Conservation (phyloP, 1,140 invertebrate genomes). For the Radopholus similis region DNA sequence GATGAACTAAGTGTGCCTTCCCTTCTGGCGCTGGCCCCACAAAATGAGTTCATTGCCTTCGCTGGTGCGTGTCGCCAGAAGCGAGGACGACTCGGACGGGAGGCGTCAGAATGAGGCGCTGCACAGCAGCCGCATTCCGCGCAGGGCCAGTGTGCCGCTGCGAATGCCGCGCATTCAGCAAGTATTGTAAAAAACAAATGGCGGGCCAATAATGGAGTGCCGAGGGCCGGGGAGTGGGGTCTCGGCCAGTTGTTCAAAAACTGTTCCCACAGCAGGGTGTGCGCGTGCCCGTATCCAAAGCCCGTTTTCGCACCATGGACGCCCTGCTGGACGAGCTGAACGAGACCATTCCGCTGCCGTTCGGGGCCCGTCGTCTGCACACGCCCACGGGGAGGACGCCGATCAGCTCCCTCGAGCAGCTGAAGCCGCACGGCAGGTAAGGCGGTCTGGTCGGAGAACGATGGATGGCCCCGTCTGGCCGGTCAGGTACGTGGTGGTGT, state of each 20-base stretch:
- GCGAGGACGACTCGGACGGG: neutral
- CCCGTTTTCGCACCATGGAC: slow-evolving; percentile 56
- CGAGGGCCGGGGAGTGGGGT: neutral
- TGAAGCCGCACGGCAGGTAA: slow-evolving; percentile 57
- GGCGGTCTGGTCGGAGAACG: neutral
- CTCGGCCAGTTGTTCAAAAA: neutral
- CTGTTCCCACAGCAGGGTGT: slow-evolving; percentile 42
- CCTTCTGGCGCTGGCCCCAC: neutral
- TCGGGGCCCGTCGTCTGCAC: slow-evolving; percentile 51
- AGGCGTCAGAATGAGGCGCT: neutral
- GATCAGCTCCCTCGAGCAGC: slow-evolving; percentile 43
- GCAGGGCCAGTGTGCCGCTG: neutral
- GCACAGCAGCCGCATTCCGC: neutral
- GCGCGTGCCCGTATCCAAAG: slow-evolving; percentile 54
- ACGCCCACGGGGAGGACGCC: slow-evolving; percentile 52
- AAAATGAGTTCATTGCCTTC: neutral
- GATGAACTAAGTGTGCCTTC: too few species aligned
- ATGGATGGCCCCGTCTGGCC: neutral
- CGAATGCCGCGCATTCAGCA: neutral
- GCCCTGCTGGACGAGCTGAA: slow-evolving; percentile 54
- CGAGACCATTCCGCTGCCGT: slow-evolving; percentile 48
- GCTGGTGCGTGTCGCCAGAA: neutral
- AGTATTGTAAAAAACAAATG: neutral
- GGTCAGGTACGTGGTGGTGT: slow-evolving; percentile 52
- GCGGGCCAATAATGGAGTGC: slow-evolving; percentile 5